These are phyloP conservation scores for Lagopus muta DNA, from an alignment of 2,113 vertebrate species.

Conservation along the genomic window DNA sequence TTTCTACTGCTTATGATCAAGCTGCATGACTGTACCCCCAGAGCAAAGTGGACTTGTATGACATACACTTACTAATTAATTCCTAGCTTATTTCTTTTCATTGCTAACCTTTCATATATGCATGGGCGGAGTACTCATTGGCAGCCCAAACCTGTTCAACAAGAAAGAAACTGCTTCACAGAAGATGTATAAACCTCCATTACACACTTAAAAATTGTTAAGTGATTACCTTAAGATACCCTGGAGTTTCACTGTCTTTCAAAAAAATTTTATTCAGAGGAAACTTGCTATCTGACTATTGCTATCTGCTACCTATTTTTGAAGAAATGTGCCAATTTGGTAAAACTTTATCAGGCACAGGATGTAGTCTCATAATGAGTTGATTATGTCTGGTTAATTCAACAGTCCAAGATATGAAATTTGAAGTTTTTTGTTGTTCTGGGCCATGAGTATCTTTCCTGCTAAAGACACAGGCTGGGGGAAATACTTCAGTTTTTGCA, in stretches of 20 bases:
- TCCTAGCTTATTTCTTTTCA: conserved; percentile 8
- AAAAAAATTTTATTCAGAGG: background rate
- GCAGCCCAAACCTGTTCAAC: conserved; percentile 32
- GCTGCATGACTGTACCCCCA: background rate
- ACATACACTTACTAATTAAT: background rate
- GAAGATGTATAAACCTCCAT: background rate
- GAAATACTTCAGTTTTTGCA: background rate
- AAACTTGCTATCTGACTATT: background rate
- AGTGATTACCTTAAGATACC: background rate
- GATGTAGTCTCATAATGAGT: background rate
- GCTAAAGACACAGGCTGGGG: background rate
- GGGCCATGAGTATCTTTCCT: background rate
- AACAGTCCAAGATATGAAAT: background rate
- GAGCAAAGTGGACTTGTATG: background rate
- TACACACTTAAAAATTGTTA: background rate
- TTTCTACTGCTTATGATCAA: background rate
- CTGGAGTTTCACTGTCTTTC: background rate
- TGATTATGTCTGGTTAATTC: background rate
- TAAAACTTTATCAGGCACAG: background rate
- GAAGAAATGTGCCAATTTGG: background rate
- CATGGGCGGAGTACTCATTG: conserved; percentile 33
- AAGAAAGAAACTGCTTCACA: background rate
- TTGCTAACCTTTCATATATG: conserved; percentile 16
- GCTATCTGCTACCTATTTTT: background rate
- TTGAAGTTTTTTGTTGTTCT: background rate